Evolutionary conservation across 2,797 vertebrate genomes (phyloP), one percentile per base, ranked within the genome.

Genomic region (Synanceia verrucosa): DNA sequence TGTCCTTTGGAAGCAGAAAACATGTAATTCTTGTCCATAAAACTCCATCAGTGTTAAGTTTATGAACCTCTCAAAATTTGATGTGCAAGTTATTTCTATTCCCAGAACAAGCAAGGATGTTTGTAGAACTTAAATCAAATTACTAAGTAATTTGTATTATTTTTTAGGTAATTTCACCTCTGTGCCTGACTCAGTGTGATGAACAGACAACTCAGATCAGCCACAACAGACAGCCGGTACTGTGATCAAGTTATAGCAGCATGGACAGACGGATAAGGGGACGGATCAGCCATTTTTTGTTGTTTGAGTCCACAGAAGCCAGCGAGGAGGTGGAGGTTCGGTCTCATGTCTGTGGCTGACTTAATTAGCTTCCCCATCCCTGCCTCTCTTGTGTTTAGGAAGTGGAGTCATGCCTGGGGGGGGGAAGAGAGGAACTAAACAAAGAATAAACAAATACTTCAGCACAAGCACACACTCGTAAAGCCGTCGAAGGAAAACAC

Each of bases 371-470:
- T 50, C 31, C 28, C 21, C 37, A n/a, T 50, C 52, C 53, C 50
- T 59, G 11, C 19, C 31, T 37, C 13, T 57, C 5, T 11, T 18
- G 29, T 52, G 52, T 64, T 44, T 44, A 29, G 9, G 29, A 48
- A 50, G 56, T 44, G 10, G 18, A 59, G 58, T 26, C 59, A 18
- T 41, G 76, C 65, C 66, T 23, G 29, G 24, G 58, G 75, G 70
- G 48, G 9, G 34, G 19, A 13, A 41, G 11, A 56, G 65, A 53
- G 46, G 14, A 44, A 51, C 37, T 34, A 71, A 77, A 83, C 62
- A 78, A 72, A 55, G 65, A 76, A 82, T 13, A 33, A 51, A 79
- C 60, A 68, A 70, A 80, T 43, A 61, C 79, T 61, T 47, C 16
- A 65, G 37, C 73, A 18, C 11, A 19, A 44, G 24, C 44, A 29